Conservation (phyloP, 2,888 invertebrate genomes). For the Drosophila anomelani region DNA sequence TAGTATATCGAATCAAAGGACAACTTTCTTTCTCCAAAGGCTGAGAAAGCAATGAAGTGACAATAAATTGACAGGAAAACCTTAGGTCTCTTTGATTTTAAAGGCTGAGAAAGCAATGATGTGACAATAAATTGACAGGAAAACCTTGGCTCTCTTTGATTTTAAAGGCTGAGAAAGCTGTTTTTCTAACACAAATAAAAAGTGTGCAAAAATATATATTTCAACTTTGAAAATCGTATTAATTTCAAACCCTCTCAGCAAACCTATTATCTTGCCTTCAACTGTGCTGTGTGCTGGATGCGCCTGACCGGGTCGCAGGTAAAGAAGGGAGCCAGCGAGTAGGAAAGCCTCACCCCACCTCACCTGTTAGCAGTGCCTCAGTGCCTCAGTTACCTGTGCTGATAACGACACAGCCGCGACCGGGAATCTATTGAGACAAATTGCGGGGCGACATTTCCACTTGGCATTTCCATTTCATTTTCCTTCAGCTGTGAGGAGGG, state of each 20-base stretch:
- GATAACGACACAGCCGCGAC: slow-evolving; percentile 59
- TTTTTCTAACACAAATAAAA: neutral
- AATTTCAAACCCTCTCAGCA: neutral
- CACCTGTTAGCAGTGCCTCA: slow-evolving; percentile 32
- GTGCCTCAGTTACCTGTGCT: slow-evolving; percentile 43
- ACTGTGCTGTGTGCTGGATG: slow-evolving; percentile 2
- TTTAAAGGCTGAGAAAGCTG: too few relatives aligned
- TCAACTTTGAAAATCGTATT: accelerated
- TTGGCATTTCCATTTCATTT: slow-evolving; percentile 55
- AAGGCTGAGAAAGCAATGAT: neutral
- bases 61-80: too few relatives aligned
- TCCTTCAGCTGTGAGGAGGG: slow-evolving; percentile 29
- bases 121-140: neutral
- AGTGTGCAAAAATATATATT: neutral
- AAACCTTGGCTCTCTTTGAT: too few relatives aligned
- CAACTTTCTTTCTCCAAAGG: neutral
- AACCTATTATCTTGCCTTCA: neutral
- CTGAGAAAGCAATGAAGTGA: too few relatives aligned
- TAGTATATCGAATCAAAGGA: neutral
- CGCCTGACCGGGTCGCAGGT: slow-evolving; percentile 33
- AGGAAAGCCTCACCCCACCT: slow-evolving; percentile 6
- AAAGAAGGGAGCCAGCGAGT: slow-evolving; percentile 16
- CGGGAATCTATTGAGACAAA: slow-evolving; percentile 71
- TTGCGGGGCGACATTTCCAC: slow-evolving; percentile 55
- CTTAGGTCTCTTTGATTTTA: neutral